A percentile compares a stretch with the other conserved stretches of the same genome.
Conservation (phyloP, 2,888 invertebrate species). For the Euspilapteryx auroguttella region DNA sequence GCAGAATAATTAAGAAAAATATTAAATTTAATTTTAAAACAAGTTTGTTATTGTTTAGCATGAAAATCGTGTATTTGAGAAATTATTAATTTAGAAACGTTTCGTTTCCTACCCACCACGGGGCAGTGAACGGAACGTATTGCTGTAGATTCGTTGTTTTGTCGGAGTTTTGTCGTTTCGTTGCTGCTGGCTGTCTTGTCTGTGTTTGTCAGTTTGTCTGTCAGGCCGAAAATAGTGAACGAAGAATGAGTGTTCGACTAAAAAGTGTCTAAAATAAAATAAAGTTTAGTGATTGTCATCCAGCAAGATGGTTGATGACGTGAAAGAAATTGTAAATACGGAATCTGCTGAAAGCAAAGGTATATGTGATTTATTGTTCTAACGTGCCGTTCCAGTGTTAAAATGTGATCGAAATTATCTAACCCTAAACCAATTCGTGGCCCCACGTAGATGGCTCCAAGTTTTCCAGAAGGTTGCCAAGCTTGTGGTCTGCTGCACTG, state of each 20-base stretch:
- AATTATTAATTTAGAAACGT: too few species aligned
- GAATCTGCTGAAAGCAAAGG: constrained; percentile 59
- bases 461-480: constrained; percentile 53
- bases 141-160: constrained; percentile 55
- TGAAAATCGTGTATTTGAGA: too few species aligned
- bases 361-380: constrained; percentile 47
- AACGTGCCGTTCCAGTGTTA: constrained; percentile 48
- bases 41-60: too few species aligned
- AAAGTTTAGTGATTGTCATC: constrained; percentile 54
- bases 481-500: constrained; percentile 32
- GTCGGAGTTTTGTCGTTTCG: too few species aligned
- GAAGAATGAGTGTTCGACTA: constrained; percentile 59
- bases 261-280: too few species aligned
- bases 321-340: constrained; percentile 52
- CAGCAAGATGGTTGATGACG: constrained; percentile 61
- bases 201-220: too few species aligned
- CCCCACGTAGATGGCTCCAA: constrained; percentile 43
- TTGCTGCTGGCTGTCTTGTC: too few species aligned
- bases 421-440: constrained; percentile 58
- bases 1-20: too few species aligned
- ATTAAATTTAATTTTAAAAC: too few species aligned
- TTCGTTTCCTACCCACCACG: background rate
- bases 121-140: constrained; percentile 51
- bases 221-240: constrained; percentile 59
- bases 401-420: constrained; percentile 49